Conservation (phyloP, 2,797 vertebrate species). For the Crenuchus spilurus region DNA sequence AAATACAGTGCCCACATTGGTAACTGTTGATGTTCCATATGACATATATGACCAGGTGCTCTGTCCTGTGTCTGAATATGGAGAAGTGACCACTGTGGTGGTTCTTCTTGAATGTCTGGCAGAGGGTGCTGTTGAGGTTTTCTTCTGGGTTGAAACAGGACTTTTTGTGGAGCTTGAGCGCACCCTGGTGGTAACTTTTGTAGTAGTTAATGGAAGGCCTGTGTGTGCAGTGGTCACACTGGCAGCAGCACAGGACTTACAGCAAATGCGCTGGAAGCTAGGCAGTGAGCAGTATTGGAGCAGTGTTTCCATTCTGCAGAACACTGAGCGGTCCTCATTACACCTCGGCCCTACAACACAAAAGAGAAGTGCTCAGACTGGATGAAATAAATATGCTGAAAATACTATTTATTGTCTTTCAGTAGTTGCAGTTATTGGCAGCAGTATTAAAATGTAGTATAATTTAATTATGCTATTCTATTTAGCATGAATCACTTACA, state of each 20-base stretch:
- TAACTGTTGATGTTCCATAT: conserved; percentile 6
- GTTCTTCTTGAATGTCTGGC: conserved; percentile 1
- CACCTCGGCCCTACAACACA: conserved; percentile 89
- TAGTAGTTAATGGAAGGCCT: conserved; percentile 37
- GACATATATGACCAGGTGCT: conserved; percentile 28
- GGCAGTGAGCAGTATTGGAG: conserved; percentile 89
- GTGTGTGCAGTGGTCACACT: conserved; percentile 54
- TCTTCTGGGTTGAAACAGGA: conserved; percentile 22
- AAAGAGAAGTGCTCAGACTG: conserved; percentile 74
- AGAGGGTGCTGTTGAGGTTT: not conserved
- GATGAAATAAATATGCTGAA: conserved; percentile 34
- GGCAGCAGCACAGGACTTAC: conserved; percentile 85
- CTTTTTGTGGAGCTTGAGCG: conserved; percentile 37
- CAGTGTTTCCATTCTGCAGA: conserved; percentile 91
- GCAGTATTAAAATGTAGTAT: no score
- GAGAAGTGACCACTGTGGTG: conserved; percentile 20
- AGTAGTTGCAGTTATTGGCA: not conserved
- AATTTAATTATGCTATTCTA: no score
- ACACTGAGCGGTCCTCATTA: conserved; percentile 90
- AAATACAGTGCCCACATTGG: conserved; percentile 33
- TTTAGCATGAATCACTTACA: no score
- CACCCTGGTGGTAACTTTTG: conserved; percentile 5
- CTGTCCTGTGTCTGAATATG: conserved; percentile 35
- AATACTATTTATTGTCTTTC: not conserved
- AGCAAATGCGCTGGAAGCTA: conserved; percentile 89